These are phyloP conservation scores for Cyrtorhinus lividipennis DNA, from an alignment of 1,140 invertebrate species.

Conservation along the genomic window DNA sequence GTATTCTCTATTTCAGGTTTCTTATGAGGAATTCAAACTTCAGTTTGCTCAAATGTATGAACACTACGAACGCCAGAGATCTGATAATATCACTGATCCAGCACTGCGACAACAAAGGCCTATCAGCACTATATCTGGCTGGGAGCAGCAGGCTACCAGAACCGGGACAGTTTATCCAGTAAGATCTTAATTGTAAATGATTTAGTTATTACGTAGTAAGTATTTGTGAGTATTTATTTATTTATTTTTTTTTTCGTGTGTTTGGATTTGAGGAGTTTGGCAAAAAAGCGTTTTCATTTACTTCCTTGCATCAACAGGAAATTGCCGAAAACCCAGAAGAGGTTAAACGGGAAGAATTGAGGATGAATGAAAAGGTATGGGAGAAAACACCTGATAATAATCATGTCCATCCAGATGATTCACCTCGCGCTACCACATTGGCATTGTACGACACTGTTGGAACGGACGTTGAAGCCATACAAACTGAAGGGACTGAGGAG, in stretches of 20 bases:
- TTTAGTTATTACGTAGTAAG: background rate
- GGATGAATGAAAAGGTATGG: slow-evolving; percentile 6
- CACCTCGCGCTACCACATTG: slow-evolving; percentile 14
- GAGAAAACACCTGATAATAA: background rate
- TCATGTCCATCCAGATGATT: slow-evolving; percentile 9
- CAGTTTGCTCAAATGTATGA: slow-evolving; percentile 95
- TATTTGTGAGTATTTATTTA: background rate
- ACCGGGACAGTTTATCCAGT: slow-evolving; percentile 16
- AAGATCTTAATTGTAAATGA: background rate
- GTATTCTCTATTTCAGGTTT: slow-evolving; percentile 43
- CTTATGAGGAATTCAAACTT: slow-evolving; percentile 92
- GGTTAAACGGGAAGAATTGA: slow-evolving; percentile 9
- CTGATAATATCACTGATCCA: slow-evolving; percentile 88
- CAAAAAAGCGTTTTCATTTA: background rate
- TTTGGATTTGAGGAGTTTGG: too few relatives aligned
- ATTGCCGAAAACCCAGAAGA: slow-evolving; percentile 9
- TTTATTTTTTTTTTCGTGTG: background rate
- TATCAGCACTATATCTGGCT: slow-evolving; percentile 90
- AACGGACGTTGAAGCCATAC: background rate
- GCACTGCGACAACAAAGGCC: slow-evolving; percentile 78
- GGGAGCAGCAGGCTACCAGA: slow-evolving; percentile 50
- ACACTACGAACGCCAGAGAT: slow-evolving; percentile 83
- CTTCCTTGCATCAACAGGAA: slow-evolving; percentile 5
- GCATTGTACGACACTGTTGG: slow-evolving; percentile 18
- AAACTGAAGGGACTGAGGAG: background rate